These are phyloP conservation scores for Tichodroma muraria DNA, from an alignment of 2,113 vertebrate genomes.

Conservation along the genomic window DNA sequence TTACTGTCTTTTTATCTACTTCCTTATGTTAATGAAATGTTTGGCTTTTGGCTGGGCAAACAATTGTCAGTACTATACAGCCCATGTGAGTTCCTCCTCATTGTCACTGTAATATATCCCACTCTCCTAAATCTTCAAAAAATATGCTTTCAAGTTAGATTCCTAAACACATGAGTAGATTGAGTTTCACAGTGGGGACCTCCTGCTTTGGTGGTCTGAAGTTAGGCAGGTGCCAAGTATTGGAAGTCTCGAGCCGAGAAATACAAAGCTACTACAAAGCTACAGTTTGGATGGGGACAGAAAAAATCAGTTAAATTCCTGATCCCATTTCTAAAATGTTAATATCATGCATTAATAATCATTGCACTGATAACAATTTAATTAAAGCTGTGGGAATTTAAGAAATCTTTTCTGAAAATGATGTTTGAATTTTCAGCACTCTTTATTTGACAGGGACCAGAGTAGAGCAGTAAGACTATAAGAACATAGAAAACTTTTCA, in stretches of 20 bases:
- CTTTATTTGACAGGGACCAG: neutral
- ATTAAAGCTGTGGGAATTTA: neutral
- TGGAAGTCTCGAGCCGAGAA: neutral
- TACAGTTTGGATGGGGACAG: neutral
- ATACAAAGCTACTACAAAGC: neutral
- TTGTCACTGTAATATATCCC: neutral
- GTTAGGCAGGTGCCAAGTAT: neutral
- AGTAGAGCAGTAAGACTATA: neutral
- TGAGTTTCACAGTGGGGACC: neutral
- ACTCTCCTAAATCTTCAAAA: neutral
- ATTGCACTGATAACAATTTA: neutral
- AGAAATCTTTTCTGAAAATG: neutral
- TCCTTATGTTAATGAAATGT: neutral
- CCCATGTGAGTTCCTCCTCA: neutral
- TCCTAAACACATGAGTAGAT: neutral
- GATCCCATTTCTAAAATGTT: neutral
- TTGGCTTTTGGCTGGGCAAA: neutral
- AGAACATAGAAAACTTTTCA: neutral
- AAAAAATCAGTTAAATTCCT: neutral
- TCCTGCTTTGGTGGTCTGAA: neutral
- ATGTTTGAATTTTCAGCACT: neutral
- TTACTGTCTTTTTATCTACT: neutral
- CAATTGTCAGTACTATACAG: neutral
- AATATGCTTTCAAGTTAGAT: neutral
- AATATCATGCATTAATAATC: neutral